These are phyloP conservation scores for Blastobasis adustella DNA, from an alignment of 2,888 invertebrate genomes.

Conservation along the genomic window DNA sequence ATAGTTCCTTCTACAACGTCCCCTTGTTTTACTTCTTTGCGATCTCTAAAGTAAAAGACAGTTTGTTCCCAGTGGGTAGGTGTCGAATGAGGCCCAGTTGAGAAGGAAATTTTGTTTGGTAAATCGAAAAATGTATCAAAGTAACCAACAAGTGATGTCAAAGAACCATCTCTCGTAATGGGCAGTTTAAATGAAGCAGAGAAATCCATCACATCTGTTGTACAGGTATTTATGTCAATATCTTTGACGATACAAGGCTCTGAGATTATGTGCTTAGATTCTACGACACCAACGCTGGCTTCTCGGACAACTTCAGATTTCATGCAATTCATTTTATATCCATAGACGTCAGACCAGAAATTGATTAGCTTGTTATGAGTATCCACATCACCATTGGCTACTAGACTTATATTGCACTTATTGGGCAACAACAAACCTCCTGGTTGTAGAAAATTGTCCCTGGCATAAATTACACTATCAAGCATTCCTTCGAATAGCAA, in stretches of 20 bases:
- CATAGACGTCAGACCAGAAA: conserved; percentile 96
- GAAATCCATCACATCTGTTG: conserved; percentile 82
- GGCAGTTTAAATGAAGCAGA: conserved; percentile 79
- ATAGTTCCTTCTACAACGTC: conserved; percentile 78
- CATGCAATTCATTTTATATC: conserved; percentile 95
- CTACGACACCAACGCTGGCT: conserved; percentile 70
- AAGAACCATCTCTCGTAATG: conserved; percentile 76
- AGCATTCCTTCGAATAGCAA: conserved; percentile 97
- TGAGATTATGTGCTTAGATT: conserved; percentile 77
- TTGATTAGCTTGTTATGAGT: conserved; percentile 83
- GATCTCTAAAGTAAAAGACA: conserved; percentile 86
- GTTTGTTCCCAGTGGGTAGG: conserved; percentile 98
- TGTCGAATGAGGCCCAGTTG: conserved; percentile 83
- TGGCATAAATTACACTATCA: conserved; percentile 92
- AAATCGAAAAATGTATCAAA: conserved; percentile 92
- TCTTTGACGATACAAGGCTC: conserved; percentile 78
- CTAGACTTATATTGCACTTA: conserved; percentile 86
- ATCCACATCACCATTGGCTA: conserved; percentile 85
- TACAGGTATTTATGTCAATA: conserved; percentile 85
- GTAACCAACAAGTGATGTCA: conserved; percentile 91
- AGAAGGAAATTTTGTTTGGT: conserved; percentile 78
- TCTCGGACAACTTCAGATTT: conserved; percentile 88
- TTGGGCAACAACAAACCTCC: conserved; percentile 89
- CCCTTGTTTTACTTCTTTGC: conserved; percentile 81
- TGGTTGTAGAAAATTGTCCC: conserved; percentile 85